Evolutionary conservation across 2,797 vertebrate species (phyloP).

Genomic region (Falco biarmicus): DNA sequence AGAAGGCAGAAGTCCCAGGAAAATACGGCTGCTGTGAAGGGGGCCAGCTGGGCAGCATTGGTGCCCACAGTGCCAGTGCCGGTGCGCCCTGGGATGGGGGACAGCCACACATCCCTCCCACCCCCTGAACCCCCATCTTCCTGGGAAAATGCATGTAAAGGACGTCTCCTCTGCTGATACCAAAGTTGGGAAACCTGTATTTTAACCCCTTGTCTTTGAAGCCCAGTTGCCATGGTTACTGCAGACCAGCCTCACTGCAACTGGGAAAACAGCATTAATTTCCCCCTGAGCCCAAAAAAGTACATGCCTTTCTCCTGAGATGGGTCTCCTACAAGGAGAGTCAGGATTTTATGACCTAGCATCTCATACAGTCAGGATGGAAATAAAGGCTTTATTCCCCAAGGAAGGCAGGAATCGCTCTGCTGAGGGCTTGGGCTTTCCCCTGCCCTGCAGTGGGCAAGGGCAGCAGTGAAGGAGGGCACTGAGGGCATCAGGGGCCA

Average conservation of each 20-base stretch:
- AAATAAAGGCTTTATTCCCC: neutral
- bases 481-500: neutral
- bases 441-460: neutral
- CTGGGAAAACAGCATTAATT: neutral
- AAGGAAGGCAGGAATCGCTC: accelerated
- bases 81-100: neutral
- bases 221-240: neutral
- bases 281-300: neutral
- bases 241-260: neutral
- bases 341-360: neutral
- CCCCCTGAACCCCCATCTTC: neutral
- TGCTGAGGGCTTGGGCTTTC: neutral
- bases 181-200: neutral
- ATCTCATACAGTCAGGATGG: neutral
- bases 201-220: neutral
- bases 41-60: too few relatives aligned
- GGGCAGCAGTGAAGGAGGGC: neutral
- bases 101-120: accelerated
- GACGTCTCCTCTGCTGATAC: neutral
- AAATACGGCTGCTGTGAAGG: neutral
- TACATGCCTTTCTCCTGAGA: accelerated
- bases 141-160: neutral
- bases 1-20: accelerated
- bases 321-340: neutral
- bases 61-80: neutral